Conservation (phyloP, 2,888 invertebrate species). For the Pimpla rufipes region DNA sequence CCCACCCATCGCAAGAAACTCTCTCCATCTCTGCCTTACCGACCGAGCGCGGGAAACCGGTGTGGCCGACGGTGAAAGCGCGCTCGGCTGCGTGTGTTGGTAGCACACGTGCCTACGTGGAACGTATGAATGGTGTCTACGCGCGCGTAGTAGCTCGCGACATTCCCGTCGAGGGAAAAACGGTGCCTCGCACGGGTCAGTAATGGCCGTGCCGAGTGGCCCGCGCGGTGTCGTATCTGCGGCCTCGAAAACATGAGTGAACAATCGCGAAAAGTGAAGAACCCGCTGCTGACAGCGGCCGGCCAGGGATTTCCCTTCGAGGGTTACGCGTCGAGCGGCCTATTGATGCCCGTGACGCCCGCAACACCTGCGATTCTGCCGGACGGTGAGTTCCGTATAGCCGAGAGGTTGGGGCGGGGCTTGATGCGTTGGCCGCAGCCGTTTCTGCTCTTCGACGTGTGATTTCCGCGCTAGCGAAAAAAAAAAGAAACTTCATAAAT, state of each 20-base stretch:
- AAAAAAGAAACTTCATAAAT: not conserved
- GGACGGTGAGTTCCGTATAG: conserved; percentile 80
- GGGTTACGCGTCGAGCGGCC: conserved; percentile 90
- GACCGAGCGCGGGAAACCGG: not conserved
- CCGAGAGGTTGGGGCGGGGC: conserved; percentile 4
- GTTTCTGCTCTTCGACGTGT: conserved; percentile 8
- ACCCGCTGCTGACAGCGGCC: conserved; percentile 91
- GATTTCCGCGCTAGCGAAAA: not conserved
- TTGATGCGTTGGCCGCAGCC: conserved; percentile 7
- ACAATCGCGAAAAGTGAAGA: conserved; percentile 87
- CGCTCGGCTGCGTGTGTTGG: conserved; percentile 9
- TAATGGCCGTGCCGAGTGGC: conserved; percentile 66
- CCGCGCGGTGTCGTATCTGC: conserved; percentile 2
- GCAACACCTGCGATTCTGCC: conserved; percentile 79
- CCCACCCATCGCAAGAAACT: not conserved
- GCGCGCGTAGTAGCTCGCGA: conserved; percentile 44
- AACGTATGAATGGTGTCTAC: conserved; percentile 33
- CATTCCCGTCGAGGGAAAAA: conserved; percentile 43
- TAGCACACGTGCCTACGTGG: conserved; percentile 72
- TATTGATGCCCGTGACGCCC: conserved; percentile 89
- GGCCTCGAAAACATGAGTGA: conserved; percentile 81
- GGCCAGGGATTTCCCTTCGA: conserved; percentile 91
- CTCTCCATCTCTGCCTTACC: conserved; percentile 20
- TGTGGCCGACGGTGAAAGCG: conserved; percentile 3
- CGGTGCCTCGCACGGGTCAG: conserved; percentile 42